Evolutionary conservation across 64 coral and sea anemone species (phyloP), one percentile per base, ranked within the genome.

Genomic region (Orbicella faveolata): DNA sequence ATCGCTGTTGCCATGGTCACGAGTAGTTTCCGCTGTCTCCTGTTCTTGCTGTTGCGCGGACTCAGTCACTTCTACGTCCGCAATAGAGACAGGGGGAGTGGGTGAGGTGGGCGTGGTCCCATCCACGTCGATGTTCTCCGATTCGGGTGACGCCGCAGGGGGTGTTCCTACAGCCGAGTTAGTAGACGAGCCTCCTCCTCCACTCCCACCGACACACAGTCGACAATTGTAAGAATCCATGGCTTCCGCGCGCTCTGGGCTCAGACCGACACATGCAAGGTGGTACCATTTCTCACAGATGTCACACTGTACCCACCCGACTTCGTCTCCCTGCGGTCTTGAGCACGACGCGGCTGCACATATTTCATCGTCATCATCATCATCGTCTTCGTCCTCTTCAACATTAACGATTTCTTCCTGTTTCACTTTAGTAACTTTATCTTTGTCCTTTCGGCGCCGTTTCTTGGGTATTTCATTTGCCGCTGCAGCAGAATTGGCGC

Each of bases 291-390:
- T 84, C 73, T 99, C 91, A 80, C 97, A 99, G 21, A 65, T 70
- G 61, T 99, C 97, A 79, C 97, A 99, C 79, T 99, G 97, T 6
- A 99, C 97, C 97, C 97, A 99, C 23, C 91, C 94, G 3, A 99
- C 97, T 23, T 99, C 94, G 19, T 99, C 97, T 14, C 97, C 94
- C 25, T 89, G 88, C 34, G 97, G 97, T 39, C 87, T 91, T 30
- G 83, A 73, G 77, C 97, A 99, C 17, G 88, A 61, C 25, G 77
- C 84, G 3, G 97, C 94, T 14, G 94, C 84, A 21, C 97, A 99
- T 8, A 91, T 88, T 17, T 99, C 97, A 16, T 97, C 95, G 17
- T 97, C 95, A 23, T 95, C 96, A 11, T 91, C 82, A 65, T 99
- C 96, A 33, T 94, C 87, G 6, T 93, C 90, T 11, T 92, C 93